Evolutionary conservation across 2,113 vertebrate genomes (phyloP).

Genomic region (Benitochromis conjunctus): DNA sequence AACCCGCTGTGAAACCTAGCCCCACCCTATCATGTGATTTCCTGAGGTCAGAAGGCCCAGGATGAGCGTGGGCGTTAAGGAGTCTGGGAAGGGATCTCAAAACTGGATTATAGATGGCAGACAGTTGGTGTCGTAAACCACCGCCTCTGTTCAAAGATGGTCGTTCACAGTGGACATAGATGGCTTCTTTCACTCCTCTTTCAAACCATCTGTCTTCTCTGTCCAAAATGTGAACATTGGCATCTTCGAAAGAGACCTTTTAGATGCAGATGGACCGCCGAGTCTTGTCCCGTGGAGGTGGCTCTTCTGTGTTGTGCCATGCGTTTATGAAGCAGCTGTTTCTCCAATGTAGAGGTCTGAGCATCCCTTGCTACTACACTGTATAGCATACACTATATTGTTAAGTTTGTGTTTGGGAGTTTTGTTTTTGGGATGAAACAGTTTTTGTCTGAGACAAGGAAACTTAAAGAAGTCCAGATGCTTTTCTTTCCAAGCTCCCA

Average conservation of each 20-base stretch:
- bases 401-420: not conserved
- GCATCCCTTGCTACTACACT: not conserved
- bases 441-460: not conserved
- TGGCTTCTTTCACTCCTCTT: no score
- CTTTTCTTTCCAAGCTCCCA: not conserved
- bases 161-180: no score
- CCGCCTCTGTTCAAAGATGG: not conserved
- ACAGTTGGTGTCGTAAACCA: no score
- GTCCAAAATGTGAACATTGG: no score
- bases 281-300: not conserved
- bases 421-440: accelerated
- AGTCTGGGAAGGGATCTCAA: not conserved
- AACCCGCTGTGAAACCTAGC: not conserved
- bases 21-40: not conserved
- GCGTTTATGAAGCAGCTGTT: not conserved
- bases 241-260: not conserved
- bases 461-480: not conserved
- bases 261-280: not conserved
- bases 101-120: no score
- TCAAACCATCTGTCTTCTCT: no score
- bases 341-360: not conserved
- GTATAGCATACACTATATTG: not conserved
- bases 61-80: not conserved
- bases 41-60: accelerated
- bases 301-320: not conserved